Conservation (phyloP, 2,797 vertebrate genomes). For the Coccyzus lansbergi region DNA sequence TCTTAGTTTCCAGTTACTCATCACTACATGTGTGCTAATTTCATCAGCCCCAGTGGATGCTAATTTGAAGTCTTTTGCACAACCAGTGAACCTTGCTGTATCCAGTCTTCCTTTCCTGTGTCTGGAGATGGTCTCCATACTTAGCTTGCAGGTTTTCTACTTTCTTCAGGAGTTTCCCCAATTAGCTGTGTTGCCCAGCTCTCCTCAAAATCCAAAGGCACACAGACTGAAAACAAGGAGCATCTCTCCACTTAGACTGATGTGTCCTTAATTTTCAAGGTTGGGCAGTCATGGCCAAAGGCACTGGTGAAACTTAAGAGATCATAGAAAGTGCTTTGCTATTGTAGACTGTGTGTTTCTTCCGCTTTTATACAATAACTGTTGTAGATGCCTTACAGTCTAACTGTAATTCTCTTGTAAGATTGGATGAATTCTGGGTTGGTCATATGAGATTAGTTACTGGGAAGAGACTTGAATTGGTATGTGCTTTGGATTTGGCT, state of each 20-base stretch:
- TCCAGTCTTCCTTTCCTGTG: accelerated
- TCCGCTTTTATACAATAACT: neutral
- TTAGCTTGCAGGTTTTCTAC: neutral
- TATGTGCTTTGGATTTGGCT: neutral
- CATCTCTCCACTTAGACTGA: neutral
- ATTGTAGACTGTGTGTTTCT: neutral
- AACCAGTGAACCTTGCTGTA: neutral
- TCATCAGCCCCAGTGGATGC: neutral
- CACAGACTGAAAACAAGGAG: neutral
- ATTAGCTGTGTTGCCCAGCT: neutral
- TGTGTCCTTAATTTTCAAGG: neutral
- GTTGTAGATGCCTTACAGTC: neutral
- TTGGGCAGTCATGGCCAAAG: neutral
- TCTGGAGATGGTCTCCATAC: neutral
- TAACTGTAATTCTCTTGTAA: neutral
- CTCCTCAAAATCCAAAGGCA: neutral
- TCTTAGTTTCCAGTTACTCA: neutral
- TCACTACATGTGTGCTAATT: neutral
- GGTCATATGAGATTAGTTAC: neutral
- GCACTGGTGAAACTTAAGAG: accelerated
- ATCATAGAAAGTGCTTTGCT: neutral
- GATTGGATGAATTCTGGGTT: neutral
- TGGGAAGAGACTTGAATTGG: neutral
- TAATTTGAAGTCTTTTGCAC: neutral
- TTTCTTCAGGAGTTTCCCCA: neutral